Percentiles rank a stretch among this genome's conserved stretches.
phyloP scores from a whole-genome alignment of 2,888 invertebrate species.

The Heliconius charithonia region DNA sequence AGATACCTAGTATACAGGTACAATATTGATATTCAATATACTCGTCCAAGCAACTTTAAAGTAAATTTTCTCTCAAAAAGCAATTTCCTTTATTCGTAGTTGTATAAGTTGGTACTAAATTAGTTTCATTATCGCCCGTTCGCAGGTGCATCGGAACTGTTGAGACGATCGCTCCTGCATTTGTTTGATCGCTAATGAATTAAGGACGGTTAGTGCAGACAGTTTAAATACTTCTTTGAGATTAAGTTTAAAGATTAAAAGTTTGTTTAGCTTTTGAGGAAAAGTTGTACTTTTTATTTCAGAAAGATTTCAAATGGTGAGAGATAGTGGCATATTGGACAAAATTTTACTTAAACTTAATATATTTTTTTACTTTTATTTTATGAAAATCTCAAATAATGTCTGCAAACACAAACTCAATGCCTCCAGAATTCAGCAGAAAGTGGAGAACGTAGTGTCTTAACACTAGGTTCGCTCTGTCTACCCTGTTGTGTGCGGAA shows the following conservation, averaged over 20 bases:
- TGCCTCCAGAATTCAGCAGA: too few species aligned
- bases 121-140: slow-evolving; percentile 60
- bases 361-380: too few species aligned
- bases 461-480: too few species aligned
- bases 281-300: neutral
- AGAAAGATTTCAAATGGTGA: neutral
- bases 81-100: slow-evolving; percentile 37
- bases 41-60: neutral
- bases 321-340: too few species aligned
- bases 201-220: slow-evolving; percentile 15
- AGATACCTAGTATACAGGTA: too few species aligned
- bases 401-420: too few species aligned
- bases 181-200: slow-evolving; percentile 34
- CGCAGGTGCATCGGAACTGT: slow-evolving; percentile 52
- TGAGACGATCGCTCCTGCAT: slow-evolving; percentile 35
- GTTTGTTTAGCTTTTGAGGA: neutral
- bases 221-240: slow-evolving; percentile 20
- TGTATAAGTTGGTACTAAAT: slow-evolving; percentile 54
- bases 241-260: neutral
- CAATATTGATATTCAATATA: neutral
- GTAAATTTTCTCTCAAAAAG: slow-evolving; percentile 32
- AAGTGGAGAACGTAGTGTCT: too few species aligned
- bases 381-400: too few species aligned
- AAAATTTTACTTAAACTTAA: too few species aligned
- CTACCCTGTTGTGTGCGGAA: too few species aligned